These are phyloP conservation scores for Cottus gobio DNA, from an alignment of 2,113 vertebrate species.

Conservation along the genomic window DNA sequence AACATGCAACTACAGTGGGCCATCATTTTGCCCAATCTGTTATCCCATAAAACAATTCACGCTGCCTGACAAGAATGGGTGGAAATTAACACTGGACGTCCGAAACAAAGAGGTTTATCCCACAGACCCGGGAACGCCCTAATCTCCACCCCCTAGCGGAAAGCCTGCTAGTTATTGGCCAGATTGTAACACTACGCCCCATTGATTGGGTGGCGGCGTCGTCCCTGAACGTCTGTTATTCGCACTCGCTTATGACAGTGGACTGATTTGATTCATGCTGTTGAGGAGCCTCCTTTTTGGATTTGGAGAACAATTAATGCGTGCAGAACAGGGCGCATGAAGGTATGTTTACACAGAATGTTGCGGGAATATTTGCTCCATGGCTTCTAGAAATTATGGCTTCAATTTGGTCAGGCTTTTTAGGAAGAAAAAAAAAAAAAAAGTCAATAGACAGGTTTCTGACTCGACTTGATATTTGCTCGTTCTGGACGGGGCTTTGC, in stretches of 20 bases:
- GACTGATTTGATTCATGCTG: slow-evolving; percentile 61
- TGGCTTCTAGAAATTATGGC: background rate
- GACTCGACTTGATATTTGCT: slow-evolving; percentile 18
- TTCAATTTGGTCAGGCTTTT: background rate
- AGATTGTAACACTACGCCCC: background rate
- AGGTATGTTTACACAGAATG: slow-evolving; percentile 63
- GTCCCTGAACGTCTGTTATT: slow-evolving; percentile 68
- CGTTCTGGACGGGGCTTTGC: slow-evolving; percentile 2
- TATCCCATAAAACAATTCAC: background rate
- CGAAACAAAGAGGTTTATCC: slow-evolving; percentile 79
- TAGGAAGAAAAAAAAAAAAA: slow-evolving; percentile 8
- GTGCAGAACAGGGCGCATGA: slow-evolving; percentile 62
- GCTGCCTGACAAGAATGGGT: background rate
- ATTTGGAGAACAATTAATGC: slow-evolving; percentile 57
- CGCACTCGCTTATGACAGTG: slow-evolving; percentile 61
- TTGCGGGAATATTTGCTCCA: too few relatives aligned
- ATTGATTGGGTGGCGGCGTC: slow-evolving; percentile 61
- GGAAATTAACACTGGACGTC: slow-evolving; percentile 62
- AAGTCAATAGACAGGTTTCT: slow-evolving; percentile 23
- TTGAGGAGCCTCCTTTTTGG: slow-evolving; percentile 37
- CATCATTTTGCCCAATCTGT: background rate
- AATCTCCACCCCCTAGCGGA: slow-evolving; percentile 32
- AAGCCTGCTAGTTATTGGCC: slow-evolving; percentile 43
- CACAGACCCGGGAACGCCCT: slow-evolving; percentile 31
- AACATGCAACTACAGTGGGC: background rate